Base-by-base conservation (phyloP, 2,888 invertebrate genomes). In the Acronicta psi region DNA sequence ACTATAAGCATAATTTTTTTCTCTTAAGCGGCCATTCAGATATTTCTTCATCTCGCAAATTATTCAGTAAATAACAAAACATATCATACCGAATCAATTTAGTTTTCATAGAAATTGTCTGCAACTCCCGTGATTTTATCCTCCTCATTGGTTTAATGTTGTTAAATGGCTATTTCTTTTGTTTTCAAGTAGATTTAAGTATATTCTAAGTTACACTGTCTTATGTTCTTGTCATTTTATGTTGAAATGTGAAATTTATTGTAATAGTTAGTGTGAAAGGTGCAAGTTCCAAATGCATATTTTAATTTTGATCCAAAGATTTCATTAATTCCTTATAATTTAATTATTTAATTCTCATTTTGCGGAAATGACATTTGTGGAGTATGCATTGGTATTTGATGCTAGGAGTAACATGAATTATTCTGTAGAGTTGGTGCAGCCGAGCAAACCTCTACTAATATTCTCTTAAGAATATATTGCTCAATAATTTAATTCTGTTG, bases 241-340 rank as follows among this genome's bases (percentile, higher is more conserved):
- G 87, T 91, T 90, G 81, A 84, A 83, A 86, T 85, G 84, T 87
- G 82, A 91, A 91, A 88, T 86, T 88, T 87, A 87, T 86, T 77
- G 87, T 91, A 89, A 84, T 87, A 84, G 73, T 85, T 85, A 80
- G 89, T 88, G 88, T 89, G 89, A 86, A 88, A 87, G 91, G 90
- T 92, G 93, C 91, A 91, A 90, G 89, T 89, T 88, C 85, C 86
- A 87, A 85, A 88, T 92, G 93, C 91, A 89, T 89, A 90, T 90
- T 91, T 90, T 90, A 85, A 90, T 90, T 92, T 91, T 88, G 88
- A 92, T 92, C 93, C 93, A 94, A 94, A 94, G 93, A 94, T 93
- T 91, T 90, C 86, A 84, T 88, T 88, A 82, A 88, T 88, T 89
- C 83, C 85, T 90, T 86, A 81, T 86, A 86, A 83, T 90, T 85